These are phyloP conservation scores for Piprites chloris DNA, from an alignment of 2,113 vertebrate species.

Conservation along the genomic window DNA sequence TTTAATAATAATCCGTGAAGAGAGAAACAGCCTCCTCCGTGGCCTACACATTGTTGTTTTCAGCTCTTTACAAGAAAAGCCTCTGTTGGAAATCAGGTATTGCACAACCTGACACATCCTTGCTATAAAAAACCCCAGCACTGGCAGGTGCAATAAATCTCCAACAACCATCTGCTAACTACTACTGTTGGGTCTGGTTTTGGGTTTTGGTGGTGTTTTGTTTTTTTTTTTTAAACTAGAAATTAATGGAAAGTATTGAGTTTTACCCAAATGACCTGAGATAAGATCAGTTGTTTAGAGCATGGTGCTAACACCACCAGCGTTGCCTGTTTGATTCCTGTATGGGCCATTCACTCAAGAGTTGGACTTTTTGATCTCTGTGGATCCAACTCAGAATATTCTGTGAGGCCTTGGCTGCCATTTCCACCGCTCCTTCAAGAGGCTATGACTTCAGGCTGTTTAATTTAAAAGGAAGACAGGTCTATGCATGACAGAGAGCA, in stretches of 20 bases:
- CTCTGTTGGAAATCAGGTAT: background rate
- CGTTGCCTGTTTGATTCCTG: background rate
- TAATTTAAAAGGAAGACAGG: background rate
- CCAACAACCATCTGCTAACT: background rate
- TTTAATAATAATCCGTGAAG: background rate
- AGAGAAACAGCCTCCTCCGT: background rate
- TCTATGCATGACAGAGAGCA: accelerated
- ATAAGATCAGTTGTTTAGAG: background rate
- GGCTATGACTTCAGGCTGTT: background rate
- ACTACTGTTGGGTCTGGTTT: too few species aligned
- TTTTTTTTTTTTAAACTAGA: background rate
- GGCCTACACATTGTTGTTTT: background rate
- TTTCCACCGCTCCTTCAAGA: background rate
- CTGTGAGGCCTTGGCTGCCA: background rate
- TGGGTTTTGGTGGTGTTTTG: too few species aligned
- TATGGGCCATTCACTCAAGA: background rate
- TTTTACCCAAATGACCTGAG: background rate
- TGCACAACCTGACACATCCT: background rate
- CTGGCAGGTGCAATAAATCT: background rate
- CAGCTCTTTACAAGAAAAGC: background rate
- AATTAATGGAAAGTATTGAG: background rate
- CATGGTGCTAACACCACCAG: background rate
- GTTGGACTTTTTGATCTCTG: background rate
- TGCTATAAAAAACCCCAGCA: background rate
- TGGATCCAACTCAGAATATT: background rate